Percentiles rank a stretch among this genome's conserved stretches.
These are phyloP conservation scores for Micropoecilia bifurca DNA, from an alignment of 2,797 vertebrate species.

Conservation along the genomic window DNA sequence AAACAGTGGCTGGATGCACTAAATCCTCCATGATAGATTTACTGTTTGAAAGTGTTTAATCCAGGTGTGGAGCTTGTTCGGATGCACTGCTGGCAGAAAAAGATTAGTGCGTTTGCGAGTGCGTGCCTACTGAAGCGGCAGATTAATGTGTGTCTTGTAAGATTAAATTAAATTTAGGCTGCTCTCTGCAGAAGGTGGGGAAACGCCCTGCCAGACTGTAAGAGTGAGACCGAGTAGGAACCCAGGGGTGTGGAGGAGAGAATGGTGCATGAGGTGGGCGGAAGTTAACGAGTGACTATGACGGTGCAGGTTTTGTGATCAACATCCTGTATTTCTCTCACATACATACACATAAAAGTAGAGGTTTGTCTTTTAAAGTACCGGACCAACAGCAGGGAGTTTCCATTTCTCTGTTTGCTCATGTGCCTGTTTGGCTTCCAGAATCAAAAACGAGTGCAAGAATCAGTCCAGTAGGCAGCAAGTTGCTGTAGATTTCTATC, in stretches of 20 bases:
- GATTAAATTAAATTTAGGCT: conserved; percentile 51
- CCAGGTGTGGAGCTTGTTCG: conserved; percentile 54
- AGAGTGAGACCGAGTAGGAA: conserved; percentile 14
- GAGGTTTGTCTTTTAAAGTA: conserved; percentile 17
- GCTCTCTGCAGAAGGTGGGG: conserved; percentile 38
- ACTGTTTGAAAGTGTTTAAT: conserved; percentile 56
- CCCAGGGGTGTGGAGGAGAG: neutral
- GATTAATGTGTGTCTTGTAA: conserved; percentile 61
- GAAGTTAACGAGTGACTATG: conserved; percentile 45
- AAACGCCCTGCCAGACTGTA: conserved; percentile 51
- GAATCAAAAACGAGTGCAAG: conserved; percentile 11
- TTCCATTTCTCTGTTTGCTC: conserved; percentile 36
- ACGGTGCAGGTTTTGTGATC: conserved; percentile 50
- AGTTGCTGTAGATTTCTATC: neutral
- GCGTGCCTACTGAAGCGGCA: conserved; percentile 31
- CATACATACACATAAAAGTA: conserved; percentile 1
- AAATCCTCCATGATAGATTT: conserved; percentile 60
- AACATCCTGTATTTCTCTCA: conserved; percentile 21
- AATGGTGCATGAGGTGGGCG: conserved; percentile 21
- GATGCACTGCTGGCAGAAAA: conserved; percentile 46
- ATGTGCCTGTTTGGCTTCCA: conserved; percentile 18
- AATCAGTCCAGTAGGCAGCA: conserved; percentile 13
- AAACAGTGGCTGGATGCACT: conserved; percentile 45
- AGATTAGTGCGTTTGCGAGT: conserved; percentile 53
- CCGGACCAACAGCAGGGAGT: conserved; percentile 39